A percentile compares a stretch with the other conserved stretches of the same genome.
These are phyloP conservation scores for Calliscelio sp. DNA, from an alignment of 2,888 invertebrate genomes.

Conservation along the genomic window DNA sequence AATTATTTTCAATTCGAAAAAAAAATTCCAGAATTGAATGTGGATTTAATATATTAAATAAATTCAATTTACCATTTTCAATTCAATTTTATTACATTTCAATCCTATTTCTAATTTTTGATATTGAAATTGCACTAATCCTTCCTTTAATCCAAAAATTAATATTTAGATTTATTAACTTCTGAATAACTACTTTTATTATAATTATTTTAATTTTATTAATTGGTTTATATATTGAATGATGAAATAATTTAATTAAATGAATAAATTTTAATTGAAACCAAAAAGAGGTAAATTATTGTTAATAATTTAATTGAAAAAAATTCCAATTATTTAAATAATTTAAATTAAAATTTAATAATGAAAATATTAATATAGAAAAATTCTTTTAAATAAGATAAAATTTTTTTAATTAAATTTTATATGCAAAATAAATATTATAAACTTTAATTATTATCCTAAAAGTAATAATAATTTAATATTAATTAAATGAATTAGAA, in stretches of 20 bases:
- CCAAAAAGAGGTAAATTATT: conserved; percentile 89
- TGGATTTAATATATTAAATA: conserved; percentile 88
- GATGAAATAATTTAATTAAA: conserved; percentile 62
- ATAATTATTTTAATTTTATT: conserved; percentile 86
- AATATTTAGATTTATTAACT: not conserved
- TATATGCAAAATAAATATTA: too few species aligned
- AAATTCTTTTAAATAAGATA: conserved; percentile 87
- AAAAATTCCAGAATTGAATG: conserved; percentile 84
- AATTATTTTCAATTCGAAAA: conserved; percentile 58
- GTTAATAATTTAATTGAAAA: conserved; percentile 89
- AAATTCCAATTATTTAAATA: conserved; percentile 87
- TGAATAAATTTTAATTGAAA: conserved; percentile 87
- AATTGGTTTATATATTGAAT: conserved; percentile 84
- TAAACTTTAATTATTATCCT: too few species aligned
- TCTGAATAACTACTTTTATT: conserved; percentile 85
- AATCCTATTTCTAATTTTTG: conserved; percentile 91
- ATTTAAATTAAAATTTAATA: conserved; percentile 57
- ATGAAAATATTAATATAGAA: conserved; percentile 54
- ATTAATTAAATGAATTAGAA: conserved; percentile 79
- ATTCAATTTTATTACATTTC: conserved; percentile 89
- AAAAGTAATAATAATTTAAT: conserved; percentile 58
- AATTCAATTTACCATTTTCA: conserved; percentile 87
- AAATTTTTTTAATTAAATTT: too few species aligned
- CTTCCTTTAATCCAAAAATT: conserved; percentile 87
- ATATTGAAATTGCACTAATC: conserved; percentile 90